Conservation (phyloP, 2,888 invertebrate species). For the Ganaspis brasiliensis region DNA sequence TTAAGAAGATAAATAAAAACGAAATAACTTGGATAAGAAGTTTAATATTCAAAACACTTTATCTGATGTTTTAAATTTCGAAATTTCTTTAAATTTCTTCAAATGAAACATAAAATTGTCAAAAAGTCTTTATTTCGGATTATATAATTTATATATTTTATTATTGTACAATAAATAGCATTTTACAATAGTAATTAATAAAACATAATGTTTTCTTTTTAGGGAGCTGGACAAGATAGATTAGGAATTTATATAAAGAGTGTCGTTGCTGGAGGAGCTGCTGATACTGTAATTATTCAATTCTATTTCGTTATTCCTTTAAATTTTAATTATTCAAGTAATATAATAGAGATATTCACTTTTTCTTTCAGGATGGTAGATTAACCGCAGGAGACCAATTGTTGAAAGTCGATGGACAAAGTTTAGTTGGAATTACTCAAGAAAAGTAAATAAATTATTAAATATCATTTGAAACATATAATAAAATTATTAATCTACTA, state of each 20-base stretch:
- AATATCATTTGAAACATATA: neutral
- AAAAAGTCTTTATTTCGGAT: no score
- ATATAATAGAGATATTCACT: conserved; percentile 41
- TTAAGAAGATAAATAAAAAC: no score
- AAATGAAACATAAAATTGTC: no score
- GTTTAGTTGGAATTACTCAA: conserved; percentile 90
- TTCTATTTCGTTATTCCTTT: neutral
- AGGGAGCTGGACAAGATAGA: conserved; percentile 90
- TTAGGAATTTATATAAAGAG: conserved; percentile 99
- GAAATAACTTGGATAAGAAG: no score
- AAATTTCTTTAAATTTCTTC: no score
- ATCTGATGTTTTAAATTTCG: no score
- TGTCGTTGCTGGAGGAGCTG: conserved; percentile 96
- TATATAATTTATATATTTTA: no score
- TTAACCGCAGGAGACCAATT: conserved; percentile 98
- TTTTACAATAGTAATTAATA: no score
- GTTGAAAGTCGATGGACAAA: conserved; percentile 97
- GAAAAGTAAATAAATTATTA: conserved; percentile 82
- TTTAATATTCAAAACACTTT: no score
- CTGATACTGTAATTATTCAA: conserved; percentile 85
- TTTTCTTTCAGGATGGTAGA: conserved; percentile 88
- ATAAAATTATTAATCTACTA: no score
- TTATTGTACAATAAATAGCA: no score
- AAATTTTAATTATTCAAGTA: conserved; percentile 17
- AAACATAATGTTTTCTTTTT: conserved; percentile 72